These are phyloP conservation scores for Rhinoderma darwinii DNA, from an alignment of 2,113 vertebrate genomes.

Conservation along the genomic window DNA sequence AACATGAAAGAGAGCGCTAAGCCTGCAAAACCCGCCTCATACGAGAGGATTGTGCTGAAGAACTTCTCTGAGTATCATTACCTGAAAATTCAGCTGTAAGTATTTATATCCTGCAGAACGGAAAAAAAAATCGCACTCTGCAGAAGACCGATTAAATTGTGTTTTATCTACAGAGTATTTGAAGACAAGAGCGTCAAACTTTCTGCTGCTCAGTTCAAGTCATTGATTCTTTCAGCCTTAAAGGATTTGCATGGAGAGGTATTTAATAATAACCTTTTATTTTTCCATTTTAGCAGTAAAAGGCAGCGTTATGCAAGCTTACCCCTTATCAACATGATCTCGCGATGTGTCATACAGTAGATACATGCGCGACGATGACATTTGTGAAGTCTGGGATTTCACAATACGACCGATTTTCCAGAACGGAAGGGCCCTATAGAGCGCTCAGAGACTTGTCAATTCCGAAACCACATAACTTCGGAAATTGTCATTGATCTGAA, in stretches of 20 bases:
- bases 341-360: too few relatives aligned
- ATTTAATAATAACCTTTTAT: background rate
- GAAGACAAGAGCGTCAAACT: slow-evolving; percentile 72
- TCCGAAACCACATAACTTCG: too few relatives aligned
- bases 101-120: slow-evolving; percentile 32
- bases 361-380: too few relatives aligned
- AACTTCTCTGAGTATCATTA: slow-evolving; percentile 80
- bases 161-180: slow-evolving; percentile 73
- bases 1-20: slow-evolving; percentile 49
- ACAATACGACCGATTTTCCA: too few relatives aligned
- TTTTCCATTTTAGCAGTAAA: too few relatives aligned
- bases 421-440: too few relatives aligned
- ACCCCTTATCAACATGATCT: too few relatives aligned
- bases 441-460: too few relatives aligned
- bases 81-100: slow-evolving; percentile 86
- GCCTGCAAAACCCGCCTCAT: slow-evolving; percentile 63
- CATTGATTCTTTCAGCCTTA: slow-evolving; percentile 82
- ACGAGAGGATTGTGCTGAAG: slow-evolving; percentile 79
- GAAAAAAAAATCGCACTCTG: background rate
- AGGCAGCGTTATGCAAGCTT: too few relatives aligned
- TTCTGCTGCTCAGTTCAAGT: slow-evolving; percentile 83
- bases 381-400: too few relatives aligned
- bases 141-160: background rate
- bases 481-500: too few relatives aligned
- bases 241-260: slow-evolving; percentile 89